Evolutionary conservation across 2,888 invertebrate species (phyloP).

Genomic region (Orthosia cruda): DNA sequence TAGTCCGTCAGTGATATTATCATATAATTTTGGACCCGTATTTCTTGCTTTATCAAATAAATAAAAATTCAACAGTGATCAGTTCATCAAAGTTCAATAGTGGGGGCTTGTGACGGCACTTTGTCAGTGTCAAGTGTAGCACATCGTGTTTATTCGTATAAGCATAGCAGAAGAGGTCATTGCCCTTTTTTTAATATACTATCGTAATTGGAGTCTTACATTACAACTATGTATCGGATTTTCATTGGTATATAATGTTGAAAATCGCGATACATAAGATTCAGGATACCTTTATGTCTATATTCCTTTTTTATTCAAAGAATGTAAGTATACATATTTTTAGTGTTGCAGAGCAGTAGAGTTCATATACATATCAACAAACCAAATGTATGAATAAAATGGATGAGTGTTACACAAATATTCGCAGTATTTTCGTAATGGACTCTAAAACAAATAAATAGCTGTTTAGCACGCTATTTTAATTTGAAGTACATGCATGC

Average conservation of each 20-base stretch:
- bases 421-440: conserved; percentile 4
- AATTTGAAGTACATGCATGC: background rate
- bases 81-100: too few species aligned
- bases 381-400: background rate
- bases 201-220: background rate
- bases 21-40: too few species aligned
- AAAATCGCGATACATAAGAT: background rate
- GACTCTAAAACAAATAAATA: background rate
- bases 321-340: background rate
- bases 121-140: too few species aligned
- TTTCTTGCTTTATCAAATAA: too few species aligned
- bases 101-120: too few species aligned
- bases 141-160: background rate
- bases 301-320: background rate
- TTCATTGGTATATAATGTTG: background rate
- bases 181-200: background rate
- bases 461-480: background rate
- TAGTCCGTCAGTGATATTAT: too few species aligned
- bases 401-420: conserved; percentile 10
- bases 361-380: conserved; percentile 9
- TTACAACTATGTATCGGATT: background rate
- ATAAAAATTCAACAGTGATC: too few species aligned
- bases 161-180: background rate
- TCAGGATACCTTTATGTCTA: background rate
- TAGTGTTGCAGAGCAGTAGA: background rate